Base-by-base conservation (phyloP, 2,888 invertebrate genomes). In the Himalopsyche kuldschensis region DNA sequence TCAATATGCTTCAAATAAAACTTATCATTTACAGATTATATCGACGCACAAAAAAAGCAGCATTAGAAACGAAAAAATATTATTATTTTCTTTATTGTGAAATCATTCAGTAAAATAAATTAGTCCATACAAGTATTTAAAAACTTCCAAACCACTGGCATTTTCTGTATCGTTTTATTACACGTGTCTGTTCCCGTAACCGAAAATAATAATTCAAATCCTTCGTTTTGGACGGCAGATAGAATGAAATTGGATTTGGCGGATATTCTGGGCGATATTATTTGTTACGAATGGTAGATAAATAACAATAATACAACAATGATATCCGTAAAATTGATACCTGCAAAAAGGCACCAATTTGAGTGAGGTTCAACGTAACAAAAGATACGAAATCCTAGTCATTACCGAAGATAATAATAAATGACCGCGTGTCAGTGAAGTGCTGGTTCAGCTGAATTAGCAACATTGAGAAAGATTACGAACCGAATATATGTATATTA, bases 281-380 rank as follows among this genome's bases (percentile, higher is more conserved):
- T 69, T 69, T 15, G 69, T 69, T 27, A 30, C 27, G 30, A 69
- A 24, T 15, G 27, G 1, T 3, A 69, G 24, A 69, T 27, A 10
- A 15, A 24, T 69, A 69, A 69, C 11, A 69, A 69, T 20, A 55
- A 55, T 55, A 24, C 24, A 55, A 55, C 55, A 41, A 55, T 69
- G 69, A 69, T 69, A 69, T 69, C 69, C 69, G 69, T 69, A 30
- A 69, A 69, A 69, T 27, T 30, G 69, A 69, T 69, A 69, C 69
- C 69, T 69, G 69, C 20, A 11, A 48, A 81, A 81, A 78, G 76
- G 63, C 78, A 30, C 11, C 77, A 78, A 35, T 78, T 82, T 76
- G 30, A 41, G 41, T 30, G 78, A 78, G 48, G 78, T 82, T 69
- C 78, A 82, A 63, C 11, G 79, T 20, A 77, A 77, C 77, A 77